Base-by-base conservation (phyloP, 2,888 invertebrate species). In the Cheilosia variabilis region DNA sequence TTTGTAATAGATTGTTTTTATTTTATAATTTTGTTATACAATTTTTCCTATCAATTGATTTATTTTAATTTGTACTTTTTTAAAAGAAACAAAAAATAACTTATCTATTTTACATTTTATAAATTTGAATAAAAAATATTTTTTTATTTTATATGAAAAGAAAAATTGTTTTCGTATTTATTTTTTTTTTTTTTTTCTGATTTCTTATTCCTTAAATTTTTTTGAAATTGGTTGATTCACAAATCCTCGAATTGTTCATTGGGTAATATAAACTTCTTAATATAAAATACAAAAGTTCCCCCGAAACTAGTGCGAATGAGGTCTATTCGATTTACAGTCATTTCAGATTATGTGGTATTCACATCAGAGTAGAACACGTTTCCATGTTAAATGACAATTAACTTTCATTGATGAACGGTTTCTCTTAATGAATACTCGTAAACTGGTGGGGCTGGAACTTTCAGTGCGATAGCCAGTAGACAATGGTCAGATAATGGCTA, bases 61-160 rank as follows among this genome's bases (percentile, higher is more conserved):
- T 75, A 66, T 80, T 79, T 78, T 66, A 66, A 66, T 73, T 78
- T 76, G 76, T 81, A 81, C 50, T 66, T 82, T 75, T 71, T 63
- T 58, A 45, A 69, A 45, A 41, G 13, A 6, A 68, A 69, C 63
- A 52, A 43, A 66, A 27, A 69, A 77, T 27, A 75, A 60, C 57
- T 71, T 57, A 75, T 75, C 62, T 68, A 63, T 87, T 63, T 80
- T 75, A 72, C 7, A 63, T 78, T 87, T 87, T 87, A 77, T 10
- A 77, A 87, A 71, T 75, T 81, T 78, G 58, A 79, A 71, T 72
- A 76, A 80, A 78, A 77, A 31, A 53, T 57, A 63, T 75, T 84
- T 81, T 78, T 79, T 73, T 82, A 82, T 87, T 79, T 80, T 87
- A 79, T 83, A 82, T 83, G 60, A 80, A 72, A 75, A 37, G 37